Conservation (phyloP, 2,113 vertebrate genomes). For the Promerops cafer region DNA sequence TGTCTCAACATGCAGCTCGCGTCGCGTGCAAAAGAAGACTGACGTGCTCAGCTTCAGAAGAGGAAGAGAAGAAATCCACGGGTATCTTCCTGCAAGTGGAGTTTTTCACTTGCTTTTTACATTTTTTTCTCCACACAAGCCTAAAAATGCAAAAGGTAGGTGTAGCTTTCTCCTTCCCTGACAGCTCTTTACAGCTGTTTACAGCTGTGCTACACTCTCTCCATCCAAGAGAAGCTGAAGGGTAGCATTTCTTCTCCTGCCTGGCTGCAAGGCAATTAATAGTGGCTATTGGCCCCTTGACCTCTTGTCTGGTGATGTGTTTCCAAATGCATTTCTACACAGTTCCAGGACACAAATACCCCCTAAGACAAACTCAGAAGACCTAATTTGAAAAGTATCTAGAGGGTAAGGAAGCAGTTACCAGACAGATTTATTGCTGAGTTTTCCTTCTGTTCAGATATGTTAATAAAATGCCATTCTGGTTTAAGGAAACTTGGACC, state of each 20-base stretch:
- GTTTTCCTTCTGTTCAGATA: neutral
- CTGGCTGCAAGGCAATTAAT: neutral
- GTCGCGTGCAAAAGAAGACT: neutral
- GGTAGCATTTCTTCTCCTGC: neutral
- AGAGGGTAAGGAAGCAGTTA: neutral
- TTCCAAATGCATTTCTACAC: neutral
- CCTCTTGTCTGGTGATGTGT: neutral
- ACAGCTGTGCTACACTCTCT: neutral
- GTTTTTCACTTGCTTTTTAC: neutral
- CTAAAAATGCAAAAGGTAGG: neutral
- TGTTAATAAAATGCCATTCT: neutral
- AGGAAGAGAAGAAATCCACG: neutral
- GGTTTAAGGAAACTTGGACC: neutral
- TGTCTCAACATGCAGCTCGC: neutral
- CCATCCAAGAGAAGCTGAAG: rapidly evolving
- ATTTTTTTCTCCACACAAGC: neutral
- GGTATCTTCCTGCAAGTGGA: neutral
- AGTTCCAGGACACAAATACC: neutral
- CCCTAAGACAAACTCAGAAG: neutral
- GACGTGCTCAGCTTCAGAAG: neutral
- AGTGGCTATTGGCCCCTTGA: neutral
- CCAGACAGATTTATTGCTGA: neutral
- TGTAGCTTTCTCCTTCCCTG: neutral
- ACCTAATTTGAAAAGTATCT: neutral
- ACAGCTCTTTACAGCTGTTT: neutral